Evolutionary conservation across 2,888 invertebrate species (phyloP), one percentile per base, ranked within the genome.

Genomic region (Escarpia spicata): DNA sequence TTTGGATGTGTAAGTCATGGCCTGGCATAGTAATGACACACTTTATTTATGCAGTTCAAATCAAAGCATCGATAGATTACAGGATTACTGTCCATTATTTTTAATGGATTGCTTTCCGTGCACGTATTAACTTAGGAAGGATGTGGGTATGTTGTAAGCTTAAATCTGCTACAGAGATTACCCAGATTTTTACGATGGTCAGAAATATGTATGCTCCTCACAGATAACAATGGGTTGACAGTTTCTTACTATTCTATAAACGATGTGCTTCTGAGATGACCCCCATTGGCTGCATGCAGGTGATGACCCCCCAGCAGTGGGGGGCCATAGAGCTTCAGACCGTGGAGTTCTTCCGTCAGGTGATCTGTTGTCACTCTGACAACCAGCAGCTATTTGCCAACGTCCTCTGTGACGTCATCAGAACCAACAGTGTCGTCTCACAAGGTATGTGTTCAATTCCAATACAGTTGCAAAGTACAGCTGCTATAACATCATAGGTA

Each of bases 331-430:
- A 97, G 94, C 95, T 96, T 95, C 97, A 98, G 31, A 98, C 98
- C 91, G 98, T 99, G 90, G 97, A 98, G 94, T 98, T 99, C 96
- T 97, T 99, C 95, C 97, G 98, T 0, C 98, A 98, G 95, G 98
- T 98, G 95, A 98, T 98, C 92, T 97, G 98, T 95, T 98, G 98
- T 95, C 98, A 99, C 96, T 97, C 98, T 0, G 97, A 97, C 92
- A 99, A 99, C 97, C 99, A 99, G 96, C 98, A 98, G 94, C 97
- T 98, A 91, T 97, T 99, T 93, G 98, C 98, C 0, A 97, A 97
- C 93, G 98, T 98, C 8, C 97, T 99, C 10, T 98, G 98, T 95
- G 97, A 97, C 94, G 98, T 98, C 91, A 97, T 98, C 93, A 97
- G 97, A 92, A 95, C 58, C 97, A 98, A 26, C 95, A 96, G 96